These are phyloP conservation scores for Drosophila kanekoi DNA, from an alignment of 2,888 invertebrate genomes.

Conservation along the genomic window DNA sequence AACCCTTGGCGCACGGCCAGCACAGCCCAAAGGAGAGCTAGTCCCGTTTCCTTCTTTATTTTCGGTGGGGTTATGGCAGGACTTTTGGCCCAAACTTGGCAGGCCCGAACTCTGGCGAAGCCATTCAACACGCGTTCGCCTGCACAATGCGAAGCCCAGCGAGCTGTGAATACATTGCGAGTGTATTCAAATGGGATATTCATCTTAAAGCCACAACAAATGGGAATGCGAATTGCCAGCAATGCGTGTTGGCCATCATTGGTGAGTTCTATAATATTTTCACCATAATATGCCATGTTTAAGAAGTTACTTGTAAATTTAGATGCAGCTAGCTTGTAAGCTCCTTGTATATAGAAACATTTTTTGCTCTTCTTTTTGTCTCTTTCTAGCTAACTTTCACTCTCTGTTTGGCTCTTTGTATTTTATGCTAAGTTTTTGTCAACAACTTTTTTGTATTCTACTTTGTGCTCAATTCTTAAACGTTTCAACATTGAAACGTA, in stretches of 20 bases:
- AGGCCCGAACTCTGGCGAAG: slow-evolving; percentile 16
- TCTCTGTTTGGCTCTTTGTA: too few relatives aligned
- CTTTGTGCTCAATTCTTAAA: too few relatives aligned
- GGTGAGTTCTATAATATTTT: too few relatives aligned
- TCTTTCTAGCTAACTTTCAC: too few relatives aligned
- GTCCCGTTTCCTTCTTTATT: neutral
- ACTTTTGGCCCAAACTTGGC: slow-evolving; percentile 42
- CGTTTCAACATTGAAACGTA: too few relatives aligned
- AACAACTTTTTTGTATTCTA: too few relatives aligned
- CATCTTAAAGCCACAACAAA: slow-evolving; percentile 2
- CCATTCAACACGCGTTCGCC: slow-evolving; percentile 37
- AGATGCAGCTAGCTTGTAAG: too few relatives aligned
- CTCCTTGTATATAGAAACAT: too few relatives aligned
- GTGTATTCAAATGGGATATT: slow-evolving; percentile 18
- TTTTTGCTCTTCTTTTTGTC: too few relatives aligned
- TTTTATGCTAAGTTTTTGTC: too few relatives aligned
- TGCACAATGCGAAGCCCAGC: slow-evolving; percentile 40
- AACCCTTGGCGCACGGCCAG: slow-evolving; percentile 43
- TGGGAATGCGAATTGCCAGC: neutral
- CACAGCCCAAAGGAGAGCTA: slow-evolving; percentile 10
- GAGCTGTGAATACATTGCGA: slow-evolving; percentile 36
- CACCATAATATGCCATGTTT: too few relatives aligned
- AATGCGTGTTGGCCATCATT: neutral
- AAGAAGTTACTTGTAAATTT: too few relatives aligned
- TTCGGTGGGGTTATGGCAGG: slow-evolving; percentile 19